Evolutionary conservation across 2,113 vertebrate species (phyloP).

Genomic region (Carollia perspicillata): DNA sequence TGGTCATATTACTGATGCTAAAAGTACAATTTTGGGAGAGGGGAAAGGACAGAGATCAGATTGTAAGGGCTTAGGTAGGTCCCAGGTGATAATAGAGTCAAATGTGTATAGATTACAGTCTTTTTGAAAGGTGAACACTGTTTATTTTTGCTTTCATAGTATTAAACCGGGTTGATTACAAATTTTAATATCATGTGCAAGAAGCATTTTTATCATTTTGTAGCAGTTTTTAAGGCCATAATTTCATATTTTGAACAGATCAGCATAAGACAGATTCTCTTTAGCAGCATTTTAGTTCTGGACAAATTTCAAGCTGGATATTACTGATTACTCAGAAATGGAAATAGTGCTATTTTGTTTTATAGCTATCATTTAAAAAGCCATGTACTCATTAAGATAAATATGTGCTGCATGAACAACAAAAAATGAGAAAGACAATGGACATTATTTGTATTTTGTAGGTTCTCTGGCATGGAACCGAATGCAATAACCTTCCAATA

Average conservation of each 20-base stretch:
- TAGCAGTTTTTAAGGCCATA: slow-evolving; percentile 49
- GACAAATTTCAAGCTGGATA: slow-evolving; percentile 64
- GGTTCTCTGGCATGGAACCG: slow-evolving; percentile 6
- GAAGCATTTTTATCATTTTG: slow-evolving; percentile 43
- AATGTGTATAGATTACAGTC: not conserved
- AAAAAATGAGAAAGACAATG: slow-evolving; percentile 55
- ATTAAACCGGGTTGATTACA: not conserved
- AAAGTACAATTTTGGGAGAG: not conserved
- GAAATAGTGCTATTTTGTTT: slow-evolving; percentile 71
- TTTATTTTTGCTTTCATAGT: slow-evolving; percentile 16
- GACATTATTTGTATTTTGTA: slow-evolving; percentile 55
- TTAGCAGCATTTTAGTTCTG: slow-evolving; percentile 57
- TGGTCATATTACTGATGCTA: not conserved
- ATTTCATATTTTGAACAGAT: slow-evolving; percentile 57
- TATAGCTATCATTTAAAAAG: slow-evolving; percentile 69
- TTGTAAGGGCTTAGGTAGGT: not conserved
- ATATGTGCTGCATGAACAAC: slow-evolving; percentile 58
- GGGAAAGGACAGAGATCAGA: not conserved
- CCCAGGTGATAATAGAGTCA: not conserved
- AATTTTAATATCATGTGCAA: slow-evolving; percentile 36
- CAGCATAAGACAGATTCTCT: slow-evolving; percentile 55
- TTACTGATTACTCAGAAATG: slow-evolving; percentile 72
- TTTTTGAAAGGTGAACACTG: slow-evolving; percentile 2
- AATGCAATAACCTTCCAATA: slow-evolving; percentile 54
- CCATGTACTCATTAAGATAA: slow-evolving; percentile 70